Base-by-base conservation (phyloP, 2,888 invertebrate genomes). In the Archaeoteleia sp. region DNA sequence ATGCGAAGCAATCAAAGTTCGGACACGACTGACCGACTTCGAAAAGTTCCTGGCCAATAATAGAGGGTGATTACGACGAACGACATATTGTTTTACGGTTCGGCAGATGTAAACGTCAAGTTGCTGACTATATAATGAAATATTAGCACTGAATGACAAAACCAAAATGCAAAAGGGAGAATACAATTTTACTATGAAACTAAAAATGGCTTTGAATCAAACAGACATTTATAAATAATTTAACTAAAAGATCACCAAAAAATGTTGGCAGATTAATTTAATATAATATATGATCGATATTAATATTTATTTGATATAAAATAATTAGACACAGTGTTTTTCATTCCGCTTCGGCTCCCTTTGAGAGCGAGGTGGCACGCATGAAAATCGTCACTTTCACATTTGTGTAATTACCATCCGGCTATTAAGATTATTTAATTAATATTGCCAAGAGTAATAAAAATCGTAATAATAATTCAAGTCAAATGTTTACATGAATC, bases 11-110 rank as follows among this genome's bases (percentile, higher is more conserved):
- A 73, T 72, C 70, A 68, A 55, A 60, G 14, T 71, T 74, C 68
- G 55, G 67, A 72, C 57, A 75, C 73, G 75, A 77, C 77, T 71
- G 73, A 74, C 70, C 71, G 72, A 70, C 57, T 74, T 67, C 48
- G 70, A 74, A 73, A 74, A 69, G 42, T 51, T 45, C 49, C 32
- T 53, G 49, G 63, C 72, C 74, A 78, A 78, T 79, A 77, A 78
- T 79, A 77, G 76, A 73, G 67, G 49, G 37, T 57, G 68, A 70
- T 68, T 67, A 32, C 68, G 67, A 71, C 71, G 66, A 68, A 66
- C 63, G 66, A 57, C 57, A 58, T 55, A 58, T 71, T 69, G 66
- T 70, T 74, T 62, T 58, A 67, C 61, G 70, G 62, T 51, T 9
- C 10, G 51, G 61, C 67, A 65, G 63, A 65, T 65, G 63, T 60